These are phyloP conservation scores for Drosophila prosaltans DNA, from an alignment of 1,140 invertebrate species.

Conservation along the genomic window DNA sequence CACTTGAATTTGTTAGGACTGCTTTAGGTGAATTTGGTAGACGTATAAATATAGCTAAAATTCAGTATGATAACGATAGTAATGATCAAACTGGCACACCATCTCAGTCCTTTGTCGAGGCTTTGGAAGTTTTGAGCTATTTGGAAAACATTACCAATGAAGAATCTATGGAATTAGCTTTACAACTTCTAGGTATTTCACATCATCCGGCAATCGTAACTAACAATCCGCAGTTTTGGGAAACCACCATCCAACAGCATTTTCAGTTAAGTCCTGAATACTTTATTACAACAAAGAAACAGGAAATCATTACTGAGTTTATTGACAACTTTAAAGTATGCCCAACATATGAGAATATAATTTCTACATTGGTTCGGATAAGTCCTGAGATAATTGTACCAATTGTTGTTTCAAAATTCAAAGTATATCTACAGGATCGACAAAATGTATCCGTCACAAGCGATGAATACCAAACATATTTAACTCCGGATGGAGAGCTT, in stretches of 20 bases:
- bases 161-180: conserved; percentile 84
- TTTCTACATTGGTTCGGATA: conserved; percentile 86
- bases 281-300: conserved; percentile 57
- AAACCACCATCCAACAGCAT: conserved; percentile 55
- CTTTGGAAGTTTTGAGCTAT: conserved; percentile 62
- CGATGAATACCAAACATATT: conserved; percentile 95
- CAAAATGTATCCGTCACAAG: conserved; percentile 90
- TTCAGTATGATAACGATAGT: conserved; percentile 82
- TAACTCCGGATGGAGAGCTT: conserved; percentile 94
- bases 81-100: conserved; percentile 82
- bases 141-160: conserved; percentile 83
- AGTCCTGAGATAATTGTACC: conserved; percentile 88
- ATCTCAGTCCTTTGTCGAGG: conserved; percentile 69
- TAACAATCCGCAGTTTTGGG: conserved; percentile 79
- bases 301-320: conserved; percentile 54
- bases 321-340: conserved; percentile 62
- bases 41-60: conserved; percentile 85
- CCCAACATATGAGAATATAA: conserved; percentile 86
- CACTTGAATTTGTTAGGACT: conserved; percentile 77
- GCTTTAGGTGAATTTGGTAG: conserved; percentile 85
- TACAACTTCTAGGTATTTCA: conserved; percentile 87
- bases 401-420: conserved; percentile 83
- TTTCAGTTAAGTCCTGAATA: conserved; percentile 57
- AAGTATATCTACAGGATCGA: conserved; percentile 86
- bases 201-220: conserved; percentile 88